Percentiles rank a stretch among this genome's conserved stretches.
Conservation (phyloP, 2,113 vertebrate genomes). For the Gila orcuttii region DNA sequence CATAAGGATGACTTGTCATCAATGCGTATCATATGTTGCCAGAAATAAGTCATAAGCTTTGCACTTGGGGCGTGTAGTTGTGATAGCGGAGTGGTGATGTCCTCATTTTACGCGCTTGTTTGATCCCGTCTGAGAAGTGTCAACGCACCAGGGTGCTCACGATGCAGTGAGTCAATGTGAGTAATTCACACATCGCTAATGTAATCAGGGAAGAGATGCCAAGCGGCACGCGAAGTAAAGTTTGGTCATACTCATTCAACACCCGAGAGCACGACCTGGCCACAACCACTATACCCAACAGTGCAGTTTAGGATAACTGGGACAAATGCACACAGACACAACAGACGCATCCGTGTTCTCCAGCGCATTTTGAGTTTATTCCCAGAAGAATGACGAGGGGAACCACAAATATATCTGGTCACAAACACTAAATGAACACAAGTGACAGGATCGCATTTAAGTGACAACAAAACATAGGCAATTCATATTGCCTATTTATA, state of each 20-base stretch:
- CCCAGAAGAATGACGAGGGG: neutral
- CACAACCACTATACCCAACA: neutral
- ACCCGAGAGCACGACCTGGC: neutral
- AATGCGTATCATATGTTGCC: slow-evolving; percentile 14
- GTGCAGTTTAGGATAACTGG: neutral
- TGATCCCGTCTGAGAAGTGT: slow-evolving; percentile 18
- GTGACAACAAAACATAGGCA: no score
- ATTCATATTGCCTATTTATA: no score
- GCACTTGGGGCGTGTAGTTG: neutral
- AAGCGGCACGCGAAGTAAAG: neutral
- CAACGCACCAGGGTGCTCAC: slow-evolving; percentile 1
- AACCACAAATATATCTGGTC: neutral
- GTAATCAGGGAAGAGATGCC: neutral
- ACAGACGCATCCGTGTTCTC: neutral
- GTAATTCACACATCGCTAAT: slow-evolving; percentile 4
- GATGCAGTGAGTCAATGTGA: slow-evolving; percentile 8
- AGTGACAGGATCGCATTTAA: no score
- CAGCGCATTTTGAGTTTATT: neutral
- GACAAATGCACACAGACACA: neutral
- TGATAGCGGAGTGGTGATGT: slow-evolving; percentile 9
- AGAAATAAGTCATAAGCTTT: slow-evolving; percentile 8
- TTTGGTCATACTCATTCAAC: neutral
- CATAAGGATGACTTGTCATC: slow-evolving; percentile 22
- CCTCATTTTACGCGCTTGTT: neutral
- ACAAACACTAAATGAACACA: no score